These are phyloP conservation scores for Hermodice carunculata DNA, from an alignment of 2,888 invertebrate genomes.

Conservation along the genomic window DNA sequence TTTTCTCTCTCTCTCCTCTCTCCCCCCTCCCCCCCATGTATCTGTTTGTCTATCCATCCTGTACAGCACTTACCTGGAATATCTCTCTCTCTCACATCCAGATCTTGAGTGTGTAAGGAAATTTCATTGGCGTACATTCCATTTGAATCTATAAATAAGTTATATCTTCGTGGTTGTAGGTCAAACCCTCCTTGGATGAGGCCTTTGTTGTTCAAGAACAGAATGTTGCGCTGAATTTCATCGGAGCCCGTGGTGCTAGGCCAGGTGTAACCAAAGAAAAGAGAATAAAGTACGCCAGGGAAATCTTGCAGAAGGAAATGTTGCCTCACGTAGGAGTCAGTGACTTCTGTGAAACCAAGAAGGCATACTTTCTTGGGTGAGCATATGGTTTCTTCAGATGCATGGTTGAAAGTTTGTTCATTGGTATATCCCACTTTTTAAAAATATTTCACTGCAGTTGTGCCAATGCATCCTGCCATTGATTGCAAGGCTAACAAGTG, in stretches of 20 bases:
- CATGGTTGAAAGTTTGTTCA: too few species aligned
- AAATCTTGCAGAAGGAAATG: constrained; percentile 99
- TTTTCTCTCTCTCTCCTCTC: too few species aligned
- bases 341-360: constrained; percentile 99
- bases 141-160: background rate
- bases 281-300: constrained; percentile 98
- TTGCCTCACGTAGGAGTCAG: constrained; percentile 99
- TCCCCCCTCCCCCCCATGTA: too few species aligned
- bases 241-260: constrained; percentile 95
- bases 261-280: constrained; percentile 99
- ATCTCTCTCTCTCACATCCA: too few species aligned
- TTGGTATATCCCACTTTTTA: too few species aligned
- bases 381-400: too few species aligned
- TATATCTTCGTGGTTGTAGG: constrained; percentile 54
- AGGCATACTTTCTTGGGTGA: constrained; percentile 94
- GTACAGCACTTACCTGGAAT: too few species aligned
- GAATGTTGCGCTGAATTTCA: constrained; percentile 96
- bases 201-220: constrained; percentile 99
- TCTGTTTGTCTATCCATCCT: too few species aligned
- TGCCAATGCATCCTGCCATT: too few species aligned
- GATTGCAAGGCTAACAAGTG: too few species aligned
- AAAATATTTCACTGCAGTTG: too few species aligned
- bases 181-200: constrained; percentile 98
- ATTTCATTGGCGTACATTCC: background rate
- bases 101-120: too few species aligned